phyloP scores from a whole-genome alignment of 1,140 invertebrate genomes.

The Heliconius eleuchia region DNA sequence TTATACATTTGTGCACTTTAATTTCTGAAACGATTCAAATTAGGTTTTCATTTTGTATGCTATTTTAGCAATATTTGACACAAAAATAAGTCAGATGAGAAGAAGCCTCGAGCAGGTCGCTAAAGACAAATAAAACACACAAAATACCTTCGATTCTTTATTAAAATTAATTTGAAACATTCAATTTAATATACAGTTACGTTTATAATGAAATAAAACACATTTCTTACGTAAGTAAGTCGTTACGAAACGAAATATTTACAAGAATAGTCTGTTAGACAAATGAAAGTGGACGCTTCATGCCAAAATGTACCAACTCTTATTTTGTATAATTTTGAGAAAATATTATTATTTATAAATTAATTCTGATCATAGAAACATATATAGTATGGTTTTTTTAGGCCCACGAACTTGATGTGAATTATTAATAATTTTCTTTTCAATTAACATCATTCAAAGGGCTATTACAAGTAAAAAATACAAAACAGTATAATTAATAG shows the following conservation, averaged over 20 bases:
- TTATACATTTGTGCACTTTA: no score
- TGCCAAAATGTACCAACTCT: constrained; percentile 1
- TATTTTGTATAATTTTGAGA: neutral
- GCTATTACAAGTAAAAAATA: no score
- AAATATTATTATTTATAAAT: constrained; percentile 7
- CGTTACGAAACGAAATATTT: constrained; percentile 12
- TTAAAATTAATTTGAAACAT: constrained; percentile 41
- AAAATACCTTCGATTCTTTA: constrained; percentile 33
- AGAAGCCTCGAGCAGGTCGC: no score
- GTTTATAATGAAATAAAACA: constrained; percentile 24
- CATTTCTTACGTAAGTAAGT: constrained; percentile 10
- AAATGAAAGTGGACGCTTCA: neutral
- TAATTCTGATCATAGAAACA: neutral
- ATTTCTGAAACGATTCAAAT: no score
- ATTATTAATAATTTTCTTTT: neutral
- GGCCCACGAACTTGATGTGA: neutral
- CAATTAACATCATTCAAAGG: neutral
- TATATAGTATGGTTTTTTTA: neutral
- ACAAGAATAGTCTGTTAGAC: constrained; percentile 8
- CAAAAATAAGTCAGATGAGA: no score
- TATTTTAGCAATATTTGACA: no score
- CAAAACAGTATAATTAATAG: no score
- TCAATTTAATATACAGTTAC: constrained; percentile 28
- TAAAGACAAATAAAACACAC: neutral
- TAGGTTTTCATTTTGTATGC: no score